Base-by-base conservation (phyloP, 2,888 invertebrate genomes). In the Cartodere bifasciata region DNA sequence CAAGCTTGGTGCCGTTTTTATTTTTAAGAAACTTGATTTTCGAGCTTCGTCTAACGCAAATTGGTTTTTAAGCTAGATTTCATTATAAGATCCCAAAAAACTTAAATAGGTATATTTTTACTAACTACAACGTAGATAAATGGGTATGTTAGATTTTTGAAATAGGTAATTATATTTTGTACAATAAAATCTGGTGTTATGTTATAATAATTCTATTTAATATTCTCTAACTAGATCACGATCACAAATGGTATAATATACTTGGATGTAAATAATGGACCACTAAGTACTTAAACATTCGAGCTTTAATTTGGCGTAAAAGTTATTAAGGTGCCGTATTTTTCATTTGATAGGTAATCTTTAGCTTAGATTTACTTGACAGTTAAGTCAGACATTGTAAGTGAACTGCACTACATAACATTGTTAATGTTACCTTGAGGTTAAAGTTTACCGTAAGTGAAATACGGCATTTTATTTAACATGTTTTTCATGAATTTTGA, bases 141-240 rank as follows among this genome's bases (percentile, higher is more conserved):
- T 43, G 43, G 44, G 45, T 46, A 48, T 48, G 45, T 42, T 44
- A 36, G 43, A 43, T 44, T 47, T 39, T n/a, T n/a, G n/a, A n/a
- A n/a, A n/a, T n/a, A n/a, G n/a, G n/a, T n/a, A n/a, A n/a, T n/a
- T 46, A 42, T 44, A 44, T 42, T 51, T 57, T 58, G 58, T 58
- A 58, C 58, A 58, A 53, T 56, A 51, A 53, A 53, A 50, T 56
- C 56, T 56, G 58, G 56, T 57, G 58, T 58, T 53, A 43, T 45
- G 39, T 45, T 44, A 39, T 45, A 28, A 24, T 42, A 43, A 38
- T 35, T 39, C 29, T 35, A 42, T 40, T 39, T 29, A 28, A 34
- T 40, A 39, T 37, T 31, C 28, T 41, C 38, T 41, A 41, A 35
- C 53, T 52, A 53, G 44, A 45, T 49, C 50, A 57, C 56, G 51